Evolutionary conservation across 2,113 vertebrate genomes (phyloP).

Genomic region (Eupsittula cactorum): DNA sequence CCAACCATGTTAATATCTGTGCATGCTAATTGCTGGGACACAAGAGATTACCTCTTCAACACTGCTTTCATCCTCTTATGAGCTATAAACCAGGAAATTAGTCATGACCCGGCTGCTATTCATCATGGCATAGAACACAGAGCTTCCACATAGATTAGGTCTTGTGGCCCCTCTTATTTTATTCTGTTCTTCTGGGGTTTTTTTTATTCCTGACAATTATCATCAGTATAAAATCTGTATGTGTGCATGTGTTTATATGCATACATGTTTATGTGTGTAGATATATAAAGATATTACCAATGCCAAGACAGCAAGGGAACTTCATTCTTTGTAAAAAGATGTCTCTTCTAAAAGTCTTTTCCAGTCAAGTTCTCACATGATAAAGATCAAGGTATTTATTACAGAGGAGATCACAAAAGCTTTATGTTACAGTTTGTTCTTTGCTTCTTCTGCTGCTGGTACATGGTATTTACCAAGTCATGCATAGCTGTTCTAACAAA

Average conservation of each 20-base stretch:
- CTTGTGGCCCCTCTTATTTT: neutral
- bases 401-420: neutral
- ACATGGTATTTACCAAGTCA: neutral
- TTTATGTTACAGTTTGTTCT: neutral
- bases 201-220: neutral
- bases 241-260: neutral
- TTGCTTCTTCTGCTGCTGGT: neutral
- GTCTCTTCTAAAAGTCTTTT: neutral
- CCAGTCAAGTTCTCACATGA: neutral
- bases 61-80: neutral
- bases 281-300: neutral
- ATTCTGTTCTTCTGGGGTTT: neutral
- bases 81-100: neutral
- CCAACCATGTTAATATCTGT: constrained; percentile 26
- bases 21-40: constrained; percentile 3
- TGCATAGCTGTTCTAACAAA: neutral
- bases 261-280: neutral
- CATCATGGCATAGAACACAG: neutral
- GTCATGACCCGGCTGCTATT: neutral
- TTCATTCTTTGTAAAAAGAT: neutral
- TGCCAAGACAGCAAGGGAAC: neutral
- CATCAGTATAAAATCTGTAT: neutral
- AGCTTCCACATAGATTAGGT: neutral
- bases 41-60: neutral
- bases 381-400: neutral